These are phyloP conservation scores for Elgaria multicarinata DNA, from an alignment of 2,113 vertebrate genomes.

Conservation along the genomic window DNA sequence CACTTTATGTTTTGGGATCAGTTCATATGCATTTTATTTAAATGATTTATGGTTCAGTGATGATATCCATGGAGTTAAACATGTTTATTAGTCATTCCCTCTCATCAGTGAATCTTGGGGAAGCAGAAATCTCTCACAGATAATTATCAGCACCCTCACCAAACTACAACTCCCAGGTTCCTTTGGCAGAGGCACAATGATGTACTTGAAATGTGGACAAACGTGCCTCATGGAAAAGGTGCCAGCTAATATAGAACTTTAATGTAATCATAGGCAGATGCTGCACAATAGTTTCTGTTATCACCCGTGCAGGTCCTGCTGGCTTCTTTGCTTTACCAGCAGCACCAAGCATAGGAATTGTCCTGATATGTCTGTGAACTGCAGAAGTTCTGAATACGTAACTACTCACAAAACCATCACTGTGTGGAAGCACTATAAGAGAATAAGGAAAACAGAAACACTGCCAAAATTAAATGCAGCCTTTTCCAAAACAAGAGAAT, in stretches of 20 bases:
- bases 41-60: neutral
- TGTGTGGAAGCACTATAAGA: neutral
- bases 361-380: neutral
- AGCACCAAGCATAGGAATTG: neutral
- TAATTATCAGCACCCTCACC: neutral
- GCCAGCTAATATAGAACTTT: neutral
- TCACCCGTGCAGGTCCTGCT: neutral
- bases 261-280: neutral
- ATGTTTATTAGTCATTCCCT: neutral
- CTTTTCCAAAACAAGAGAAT: neutral
- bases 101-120: neutral
- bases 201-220: neutral
- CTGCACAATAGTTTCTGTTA: neutral
- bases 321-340: neutral
- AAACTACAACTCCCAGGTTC: neutral
- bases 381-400: neutral
- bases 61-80: neutral
- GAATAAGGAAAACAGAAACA: neutral
- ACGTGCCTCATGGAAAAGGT: neutral
- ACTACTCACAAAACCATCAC: neutral
- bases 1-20: neutral
- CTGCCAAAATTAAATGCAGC: fast-evolving
- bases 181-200: neutral
- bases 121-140: neutral
- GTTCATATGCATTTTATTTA: neutral